Base-by-base conservation (phyloP, 2,113 vertebrate genomes). In the Hippoglossus stenolepis region DNA sequence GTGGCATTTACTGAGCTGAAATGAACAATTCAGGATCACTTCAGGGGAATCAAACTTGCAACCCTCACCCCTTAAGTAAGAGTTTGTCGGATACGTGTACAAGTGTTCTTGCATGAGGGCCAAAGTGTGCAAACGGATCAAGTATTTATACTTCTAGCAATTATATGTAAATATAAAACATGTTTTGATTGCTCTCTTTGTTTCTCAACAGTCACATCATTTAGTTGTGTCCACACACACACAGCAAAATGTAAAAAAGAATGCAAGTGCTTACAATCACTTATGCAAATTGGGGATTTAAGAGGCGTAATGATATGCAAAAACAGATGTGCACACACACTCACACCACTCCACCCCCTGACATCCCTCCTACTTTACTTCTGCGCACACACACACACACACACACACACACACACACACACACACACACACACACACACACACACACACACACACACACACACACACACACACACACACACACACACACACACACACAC, bases 231-330 rank as follows among this genome's bases (percentile, higher is more conserved):
- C 51, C 38, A 65, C 43, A 49, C 62, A 26, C 7, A 21, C 53
- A 45, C 28, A 70, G 35, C 17, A 21, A 51, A 53, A 78, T 61
- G 9, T 10, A 28, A 59, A 59, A 51, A 64, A 23, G 9, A 82
- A 72, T 18, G 15, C 60, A 77, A 83, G 77, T 65, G 43, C 58
- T 65, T 24, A 61, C 60, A 85, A 73, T 87, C 62, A 81, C 59
- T 82, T 76, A 80, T 65, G 66, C 21, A 80, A 70, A 85, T 79
- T 13, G 77, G 66, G 64, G 38, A 79, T 80, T 87, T 76, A 64
- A 58, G 43, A 66, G 14, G 31, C 11, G 1, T 76, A 82, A 79
- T 57, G 49, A 79, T 69, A 75, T 80, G 62, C 86, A 89, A 73
- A 85, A 62, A 51, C 60, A 75, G 69, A 73, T 62, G 14, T 2